Evolutionary conservation across 2,113 vertebrate species (phyloP), one percentile per base, ranked within the genome.

Genomic region (Lepus europaeus): DNA sequence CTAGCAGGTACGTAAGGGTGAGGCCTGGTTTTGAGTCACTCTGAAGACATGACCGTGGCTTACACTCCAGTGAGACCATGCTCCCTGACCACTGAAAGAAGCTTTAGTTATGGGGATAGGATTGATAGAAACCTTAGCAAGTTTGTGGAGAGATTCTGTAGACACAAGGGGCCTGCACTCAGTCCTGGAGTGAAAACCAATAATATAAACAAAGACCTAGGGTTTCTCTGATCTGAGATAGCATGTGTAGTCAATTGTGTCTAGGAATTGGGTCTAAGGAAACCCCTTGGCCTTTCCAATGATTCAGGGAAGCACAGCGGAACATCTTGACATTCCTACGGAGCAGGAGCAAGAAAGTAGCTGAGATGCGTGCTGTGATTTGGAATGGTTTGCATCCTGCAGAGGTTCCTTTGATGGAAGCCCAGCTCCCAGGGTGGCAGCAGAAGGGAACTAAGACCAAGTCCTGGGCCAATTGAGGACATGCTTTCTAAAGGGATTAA

Each of bases 291-390:
- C 3, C 23, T 87, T 69, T 39, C 39, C 33, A 23, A 19, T 17
- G 49, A 9, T 5, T 7, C 49, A 51, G 22, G 5, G 69, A 56
- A 1, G 36, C 27, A 27, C 17, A 3, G 8, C 3, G 23, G 7
- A 20, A 7, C 7, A 59, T n/a, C 29, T 6, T 6, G 23, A 17
- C 31, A n/a, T 4, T 29, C 25, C 31, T 19, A 8, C 0, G 0
- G n/a, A 10, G 0, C 56, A 56, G 12, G 59, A 19, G n/a, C 16
- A 64, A 49, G 53, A 66, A 91, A 53, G 31, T 23, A 69, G 45
- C 25, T 70, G 78, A 36, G 27, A 87, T 6, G 19, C 19, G 14
- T 59, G 56, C 56, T 59, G 6, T 17, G 13, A 59, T 59, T 19
- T 59, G 56, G 4, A 59, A 59, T 59, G 56, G 56, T 59, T 59